These are phyloP conservation scores for Tapera naevia DNA, from an alignment of 2,797 vertebrate genomes.

Conservation along the genomic window DNA sequence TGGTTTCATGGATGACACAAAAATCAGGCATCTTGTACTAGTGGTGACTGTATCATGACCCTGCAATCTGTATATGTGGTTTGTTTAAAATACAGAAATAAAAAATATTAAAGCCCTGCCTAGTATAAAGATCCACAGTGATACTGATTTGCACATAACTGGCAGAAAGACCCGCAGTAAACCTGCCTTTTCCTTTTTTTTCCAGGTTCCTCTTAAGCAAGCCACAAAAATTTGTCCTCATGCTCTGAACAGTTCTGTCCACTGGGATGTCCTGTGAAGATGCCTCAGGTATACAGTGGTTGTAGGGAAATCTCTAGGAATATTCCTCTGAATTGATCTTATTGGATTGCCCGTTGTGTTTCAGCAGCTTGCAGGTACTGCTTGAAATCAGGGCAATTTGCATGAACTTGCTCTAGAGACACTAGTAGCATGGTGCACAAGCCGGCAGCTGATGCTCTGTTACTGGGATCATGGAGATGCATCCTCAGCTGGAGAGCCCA, in stretches of 20 bases:
- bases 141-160: neutral
- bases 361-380: neutral
- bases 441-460: neutral
- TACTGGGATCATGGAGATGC: fast-evolving
- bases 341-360: neutral
- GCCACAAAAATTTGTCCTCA: neutral
- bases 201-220: neutral
- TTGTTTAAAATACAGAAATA: neutral
- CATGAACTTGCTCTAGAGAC: neutral
- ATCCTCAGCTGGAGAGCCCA: neutral
- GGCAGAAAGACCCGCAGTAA: neutral
- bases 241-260: neutral
- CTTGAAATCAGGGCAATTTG: neutral
- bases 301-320: neutral
- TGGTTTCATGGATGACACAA: neutral
- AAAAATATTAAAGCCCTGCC: neutral
- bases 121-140: neutral
- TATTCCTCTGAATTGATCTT: neutral
- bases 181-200: neutral
- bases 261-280: neutral
- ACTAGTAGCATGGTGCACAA: neutral
- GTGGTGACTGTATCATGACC: neutral
- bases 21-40: neutral
- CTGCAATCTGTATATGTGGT: neutral
- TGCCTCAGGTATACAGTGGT: neutral